A percentile compares a stretch with the other conserved stretches of the same genome.
phyloP scores from a whole-genome alignment of 2,888 invertebrate genomes.

The Eutolmus rufibarbis region DNA sequence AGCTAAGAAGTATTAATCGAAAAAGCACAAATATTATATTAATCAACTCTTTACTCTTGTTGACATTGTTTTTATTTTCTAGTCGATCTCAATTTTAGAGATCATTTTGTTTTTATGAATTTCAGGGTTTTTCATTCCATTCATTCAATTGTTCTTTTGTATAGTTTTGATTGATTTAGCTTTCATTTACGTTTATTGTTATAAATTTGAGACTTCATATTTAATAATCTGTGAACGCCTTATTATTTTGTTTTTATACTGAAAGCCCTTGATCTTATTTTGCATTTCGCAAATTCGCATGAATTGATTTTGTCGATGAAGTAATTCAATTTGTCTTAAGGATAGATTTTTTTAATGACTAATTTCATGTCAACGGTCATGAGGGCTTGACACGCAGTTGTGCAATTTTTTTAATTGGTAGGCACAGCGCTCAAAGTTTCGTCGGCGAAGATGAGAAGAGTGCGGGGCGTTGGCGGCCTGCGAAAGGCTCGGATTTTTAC shows the following conservation, averaged over 20 bases:
- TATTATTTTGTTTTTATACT: background rate
- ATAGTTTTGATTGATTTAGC: background rate
- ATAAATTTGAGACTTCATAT: background rate
- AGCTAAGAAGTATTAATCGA: too few species aligned
- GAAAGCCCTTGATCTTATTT: background rate
- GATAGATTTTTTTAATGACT: background rate
- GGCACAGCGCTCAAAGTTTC: background rate
- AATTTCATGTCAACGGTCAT: background rate
- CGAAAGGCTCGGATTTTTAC: background rate
- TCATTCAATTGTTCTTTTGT: background rate
- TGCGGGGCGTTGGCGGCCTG: background rate
- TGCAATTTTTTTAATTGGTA: constrained; percentile 13
- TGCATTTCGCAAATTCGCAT: too few species aligned
- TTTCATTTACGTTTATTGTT: background rate
- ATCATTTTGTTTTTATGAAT: background rate
- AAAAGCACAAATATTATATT: too few species aligned
- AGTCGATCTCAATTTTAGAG: background rate
- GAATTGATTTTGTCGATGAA: background rate
- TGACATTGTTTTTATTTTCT: background rate
- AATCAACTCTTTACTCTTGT: too few species aligned
- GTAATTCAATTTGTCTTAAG: background rate
- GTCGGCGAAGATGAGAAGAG: background rate
- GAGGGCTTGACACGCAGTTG: background rate
- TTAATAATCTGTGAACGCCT: background rate
- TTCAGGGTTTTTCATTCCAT: background rate